Evolutionary conservation across 2,888 invertebrate genomes (phyloP), one percentile per base, ranked within the genome.

Genomic region (Ditylenchus weischeri): DNA sequence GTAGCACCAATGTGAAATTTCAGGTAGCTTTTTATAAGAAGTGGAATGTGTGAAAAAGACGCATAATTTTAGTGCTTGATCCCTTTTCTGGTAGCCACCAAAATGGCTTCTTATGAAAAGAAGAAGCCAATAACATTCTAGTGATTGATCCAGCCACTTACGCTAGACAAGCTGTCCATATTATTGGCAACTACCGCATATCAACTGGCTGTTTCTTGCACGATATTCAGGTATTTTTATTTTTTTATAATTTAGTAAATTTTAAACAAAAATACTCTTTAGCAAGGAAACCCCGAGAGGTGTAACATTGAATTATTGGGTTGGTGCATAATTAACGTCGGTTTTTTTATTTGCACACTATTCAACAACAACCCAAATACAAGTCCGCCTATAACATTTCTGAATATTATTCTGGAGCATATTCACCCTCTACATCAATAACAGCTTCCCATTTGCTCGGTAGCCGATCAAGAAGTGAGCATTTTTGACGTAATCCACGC

Each of bases 31-130:
- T 18, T 11, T 59, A 35, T 8, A 29, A 29, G 2, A 65, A 23
- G 1, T 38, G 23, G 54, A 63, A 19, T 23, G 18, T 19, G 13
- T 54, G 51, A 18, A 54, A 54, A 43, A 13, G 43, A 0, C n/a
- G 21, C 38, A 35, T 38, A 19, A n/a, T 60, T 78, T 57, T 69
- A 80, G 76, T 80, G 79, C 62, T 72, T 81, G 21, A 75, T 81
- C 21, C 81, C 81, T 29, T 69, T 79, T 67, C 68, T 81, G 47
- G 81, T 81, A 5, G 81, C 81, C n/a, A 82, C 81, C 0, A 81
- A 81, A 69, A 76, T 82, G 13, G 80, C 81, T 6, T 78, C 76
- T 2, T 81, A 82, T 60, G 78, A 79, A 50, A 64, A 69, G 67
- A 72, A 47, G 81, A 82, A 57, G 79, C 81, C 38, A 79, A 81